Base-by-base conservation (phyloP, 1,140 invertebrate species). In the Muscidifurax raptorellus region DNA sequence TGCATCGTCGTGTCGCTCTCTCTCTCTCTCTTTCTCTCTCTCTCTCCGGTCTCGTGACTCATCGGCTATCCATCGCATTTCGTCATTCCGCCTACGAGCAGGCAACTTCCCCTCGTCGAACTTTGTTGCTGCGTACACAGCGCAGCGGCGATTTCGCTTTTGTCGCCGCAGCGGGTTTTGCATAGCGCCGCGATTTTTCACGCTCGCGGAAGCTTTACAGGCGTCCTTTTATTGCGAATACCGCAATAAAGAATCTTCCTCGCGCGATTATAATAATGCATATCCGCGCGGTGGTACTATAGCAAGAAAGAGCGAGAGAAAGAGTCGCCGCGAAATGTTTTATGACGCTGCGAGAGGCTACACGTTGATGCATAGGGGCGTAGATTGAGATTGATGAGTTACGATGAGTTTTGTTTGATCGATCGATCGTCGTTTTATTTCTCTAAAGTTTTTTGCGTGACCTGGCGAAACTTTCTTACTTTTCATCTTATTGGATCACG, bases 351-450 rank as follows among this genome's bases (percentile, higher is more conserved):
- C n/a, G 9, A 28, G 22, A 69, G 1, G 36, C 22, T 13, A 0
- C 27, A 64, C 30, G 47, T 18, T 82, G 71, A 75, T 74, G 25
- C 59, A 81, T 76, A n/a, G 36, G 22, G 36, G 28, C 1, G n/a
- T 27, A 79, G 44, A 72, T 79, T 79, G 44, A 79, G 76, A 84
- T 84, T 84, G 66, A 84, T 84, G 18, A 69, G 32, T 78, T 18
- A 6, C 13, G 40, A 71, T 59, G 69, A 52, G 28, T 66, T 59
- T 59, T 64, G 13, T 64, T 72, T 75, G 40, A 81, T 59, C 25
- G 40, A 81, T 59, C 25, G 47, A 80, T 71, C 40, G 79, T 27
- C 47, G 25, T 69, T 40, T 67, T n/a, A 28, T 32, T 47, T 15
- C 28, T 44, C 12, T 10, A 30, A 78, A 78, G n/a, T 71, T 71